Conservation (phyloP, 1,140 invertebrate species). For the Gryon sp. region DNA sequence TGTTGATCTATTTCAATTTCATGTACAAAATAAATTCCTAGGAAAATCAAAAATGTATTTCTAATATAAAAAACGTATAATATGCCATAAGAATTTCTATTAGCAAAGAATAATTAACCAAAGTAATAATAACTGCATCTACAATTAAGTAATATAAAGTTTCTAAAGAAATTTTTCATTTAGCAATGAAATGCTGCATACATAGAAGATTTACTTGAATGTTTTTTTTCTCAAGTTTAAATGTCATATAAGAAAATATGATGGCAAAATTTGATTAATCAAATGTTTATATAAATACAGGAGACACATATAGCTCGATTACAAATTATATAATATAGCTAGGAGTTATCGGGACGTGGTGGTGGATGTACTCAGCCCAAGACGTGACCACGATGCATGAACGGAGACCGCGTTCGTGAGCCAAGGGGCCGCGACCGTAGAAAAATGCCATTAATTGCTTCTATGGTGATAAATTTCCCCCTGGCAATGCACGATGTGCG, state of each 20-base stretch:
- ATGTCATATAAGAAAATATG: neutral
- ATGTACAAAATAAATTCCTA: too few relatives aligned
- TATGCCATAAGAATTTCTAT: too few relatives aligned
- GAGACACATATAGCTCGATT: conserved; percentile 47
- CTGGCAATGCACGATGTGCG: conserved; percentile 73
- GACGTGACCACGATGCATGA: conserved; percentile 74
- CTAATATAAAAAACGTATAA: too few relatives aligned
- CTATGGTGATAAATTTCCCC: conserved; percentile 78
- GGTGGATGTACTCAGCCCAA: conserved; percentile 37
- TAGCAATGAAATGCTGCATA: too few relatives aligned
- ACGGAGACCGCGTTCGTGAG: conserved; percentile 73
- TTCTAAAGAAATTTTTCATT: too few relatives aligned
- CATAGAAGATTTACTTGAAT: too few relatives aligned
- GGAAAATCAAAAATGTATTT: too few relatives aligned
- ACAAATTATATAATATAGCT: conserved; percentile 59
- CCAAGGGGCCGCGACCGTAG: conserved; percentile 65
- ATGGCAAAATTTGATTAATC: conserved; percentile 9
- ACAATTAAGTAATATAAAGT: too few relatives aligned
- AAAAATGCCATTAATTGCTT: conserved; percentile 79
- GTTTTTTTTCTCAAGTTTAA: too few relatives aligned
- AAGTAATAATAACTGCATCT: too few relatives aligned
- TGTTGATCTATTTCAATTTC: too few relatives aligned
- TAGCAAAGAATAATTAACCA: too few relatives aligned
- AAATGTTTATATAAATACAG: conserved; percentile 49
- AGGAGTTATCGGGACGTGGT: conserved; percentile 48